These are phyloP conservation scores for Pyrrhosoma nymphula DNA, from an alignment of 2,888 invertebrate genomes.

Conservation along the genomic window DNA sequence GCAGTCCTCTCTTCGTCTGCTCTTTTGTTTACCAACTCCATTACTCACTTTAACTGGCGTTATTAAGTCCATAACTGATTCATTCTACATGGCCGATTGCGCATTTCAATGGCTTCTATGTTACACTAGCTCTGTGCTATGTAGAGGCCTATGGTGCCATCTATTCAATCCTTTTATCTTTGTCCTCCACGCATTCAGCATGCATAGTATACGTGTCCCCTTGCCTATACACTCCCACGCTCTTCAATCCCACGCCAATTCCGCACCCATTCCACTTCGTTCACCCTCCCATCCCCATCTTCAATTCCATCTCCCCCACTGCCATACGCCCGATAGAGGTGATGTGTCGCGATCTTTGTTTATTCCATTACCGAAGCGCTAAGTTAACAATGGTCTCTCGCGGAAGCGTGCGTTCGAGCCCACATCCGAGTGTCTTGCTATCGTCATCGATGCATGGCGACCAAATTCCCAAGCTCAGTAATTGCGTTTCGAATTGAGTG, in stretches of 20 bases:
- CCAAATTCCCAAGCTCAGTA: neutral
- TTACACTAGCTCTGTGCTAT: too few species aligned
- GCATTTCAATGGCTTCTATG: too few species aligned
- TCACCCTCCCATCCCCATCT: neutral
- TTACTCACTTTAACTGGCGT: too few species aligned
- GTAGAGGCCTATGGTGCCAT: too few species aligned
- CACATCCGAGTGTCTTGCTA: neutral
- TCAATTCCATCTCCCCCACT: neutral
- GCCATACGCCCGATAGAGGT: neutral
- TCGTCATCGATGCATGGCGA: neutral
- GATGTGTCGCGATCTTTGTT: constrained; percentile 27
- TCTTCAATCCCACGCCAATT: neutral
- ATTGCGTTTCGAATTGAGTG: neutral
- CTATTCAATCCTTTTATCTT: too few species aligned
- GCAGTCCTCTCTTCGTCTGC: too few species aligned
- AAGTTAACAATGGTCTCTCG: neutral
- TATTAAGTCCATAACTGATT: too few species aligned
- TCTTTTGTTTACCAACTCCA: too few species aligned
- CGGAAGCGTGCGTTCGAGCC: neutral
- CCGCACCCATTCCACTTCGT: neutral
- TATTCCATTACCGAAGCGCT: neutral
- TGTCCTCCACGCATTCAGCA: too few species aligned
- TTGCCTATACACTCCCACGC: neutral
- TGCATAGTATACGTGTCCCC: neutral
- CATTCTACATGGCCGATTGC: too few species aligned